A percentile compares a stretch with the other conserved stretches of the same genome.
Evolutionary conservation across 2,113 vertebrate genomes (phyloP).

Genomic region (Alces alces): DNA sequence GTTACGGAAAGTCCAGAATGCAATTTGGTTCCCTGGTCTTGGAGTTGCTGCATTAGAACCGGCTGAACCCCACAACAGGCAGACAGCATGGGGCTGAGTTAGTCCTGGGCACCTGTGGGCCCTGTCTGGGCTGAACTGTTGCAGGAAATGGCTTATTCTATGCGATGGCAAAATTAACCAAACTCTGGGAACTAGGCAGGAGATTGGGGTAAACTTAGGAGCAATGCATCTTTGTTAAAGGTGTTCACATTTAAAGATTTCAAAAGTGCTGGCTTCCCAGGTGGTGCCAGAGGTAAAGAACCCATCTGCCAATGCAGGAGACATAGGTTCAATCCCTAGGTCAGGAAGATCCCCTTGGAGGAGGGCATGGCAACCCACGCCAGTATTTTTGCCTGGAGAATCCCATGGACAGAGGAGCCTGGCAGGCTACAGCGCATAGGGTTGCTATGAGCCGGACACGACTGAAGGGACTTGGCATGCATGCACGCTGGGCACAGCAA

Average conservation of each 20-base stretch:
- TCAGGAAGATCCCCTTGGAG: neutral
- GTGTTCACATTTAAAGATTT: neutral
- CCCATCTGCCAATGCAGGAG: neutral
- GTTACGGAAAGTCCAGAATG: neutral
- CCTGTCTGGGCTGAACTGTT: neutral
- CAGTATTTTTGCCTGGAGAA: neutral
- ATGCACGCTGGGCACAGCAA: fast-evolving
- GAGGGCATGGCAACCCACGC: neutral
- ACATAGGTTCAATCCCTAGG: neutral
- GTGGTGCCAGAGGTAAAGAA: neutral
- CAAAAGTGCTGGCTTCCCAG: neutral
- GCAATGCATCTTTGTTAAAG: neutral
- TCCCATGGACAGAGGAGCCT: neutral
- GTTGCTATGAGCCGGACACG: neutral
- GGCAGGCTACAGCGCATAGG: fast-evolving
- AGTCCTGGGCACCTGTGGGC: fast-evolving
- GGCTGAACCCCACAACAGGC: fast-evolving
- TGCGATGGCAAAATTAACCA: neutral
- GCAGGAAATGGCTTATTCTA: neutral
- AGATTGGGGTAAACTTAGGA: neutral
- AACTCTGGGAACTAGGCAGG: neutral
- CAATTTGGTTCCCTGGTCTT: neutral
- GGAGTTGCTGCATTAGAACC: neutral
- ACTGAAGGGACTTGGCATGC: neutral
- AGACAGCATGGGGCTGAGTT: neutral